Conservation (phyloP, 2,113 vertebrate species). For the Phycodurus eques region DNA sequence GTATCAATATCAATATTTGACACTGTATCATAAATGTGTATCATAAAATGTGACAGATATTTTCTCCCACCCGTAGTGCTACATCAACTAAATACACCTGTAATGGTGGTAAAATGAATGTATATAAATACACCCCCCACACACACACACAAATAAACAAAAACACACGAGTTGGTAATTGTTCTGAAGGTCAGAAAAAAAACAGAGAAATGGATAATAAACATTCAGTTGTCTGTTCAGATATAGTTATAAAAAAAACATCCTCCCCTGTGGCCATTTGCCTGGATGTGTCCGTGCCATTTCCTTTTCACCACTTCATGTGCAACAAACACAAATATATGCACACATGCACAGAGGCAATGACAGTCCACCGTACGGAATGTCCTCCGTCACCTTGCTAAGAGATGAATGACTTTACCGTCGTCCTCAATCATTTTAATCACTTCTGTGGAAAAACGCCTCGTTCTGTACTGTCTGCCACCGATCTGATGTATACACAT, state of each 20-base stretch:
- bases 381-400: conserved; percentile 74
- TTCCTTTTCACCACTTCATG: conserved; percentile 68
- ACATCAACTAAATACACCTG: background rate
- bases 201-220: conserved; percentile 32
- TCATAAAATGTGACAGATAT: background rate
- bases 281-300: conserved; percentile 47
- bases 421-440: conserved; percentile 78
- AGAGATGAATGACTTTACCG: conserved; percentile 70
- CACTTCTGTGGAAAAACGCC: conserved; percentile 70
- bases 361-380: conserved; percentile 36
- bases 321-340: conserved; percentile 31
- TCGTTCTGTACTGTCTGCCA: conserved; percentile 56
- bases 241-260: conserved; percentile 47
- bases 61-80: background rate
- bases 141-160: background rate
- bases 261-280: conserved; percentile 55
- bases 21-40: background rate
- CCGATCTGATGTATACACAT: conserved; percentile 54
- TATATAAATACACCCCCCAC: too few relatives aligned
- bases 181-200: conserved; percentile 62
- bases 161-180: conserved; percentile 8
- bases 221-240: conserved; percentile 55
- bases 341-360: conserved; percentile 22
- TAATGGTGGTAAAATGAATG: background rate
- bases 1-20: background rate